These are phyloP conservation scores for Peromyscus californicus DNA, from an alignment of 2,113 vertebrate genomes.

Conservation along the genomic window DNA sequence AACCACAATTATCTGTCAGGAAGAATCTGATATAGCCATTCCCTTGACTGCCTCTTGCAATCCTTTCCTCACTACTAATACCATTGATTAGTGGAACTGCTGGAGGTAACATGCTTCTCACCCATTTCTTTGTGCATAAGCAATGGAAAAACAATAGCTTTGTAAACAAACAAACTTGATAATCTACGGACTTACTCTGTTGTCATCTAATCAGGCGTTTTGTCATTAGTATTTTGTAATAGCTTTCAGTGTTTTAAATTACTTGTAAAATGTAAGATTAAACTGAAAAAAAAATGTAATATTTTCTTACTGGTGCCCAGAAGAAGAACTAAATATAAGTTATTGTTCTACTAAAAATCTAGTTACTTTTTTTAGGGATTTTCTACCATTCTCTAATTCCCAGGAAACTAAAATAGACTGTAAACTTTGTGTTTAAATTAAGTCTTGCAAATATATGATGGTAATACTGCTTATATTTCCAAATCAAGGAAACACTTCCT, in stretches of 20 bases:
- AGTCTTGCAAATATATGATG: not conserved
- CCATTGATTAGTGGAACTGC: not conserved
- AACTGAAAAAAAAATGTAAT: not conserved
- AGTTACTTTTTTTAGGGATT: not conserved
- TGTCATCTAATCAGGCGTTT: not conserved
- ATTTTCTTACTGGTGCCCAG: not conserved
- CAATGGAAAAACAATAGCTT: not conserved
- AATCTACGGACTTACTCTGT: not conserved
- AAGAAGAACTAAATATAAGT: not conserved
- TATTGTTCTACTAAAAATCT: not conserved
- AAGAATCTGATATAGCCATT: slow-evolving; percentile 40
- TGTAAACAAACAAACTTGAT: not conserved
- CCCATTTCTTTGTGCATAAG: not conserved
- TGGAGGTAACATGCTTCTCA: not conserved
- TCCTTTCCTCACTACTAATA: not conserved
- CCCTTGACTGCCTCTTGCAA: not conserved
- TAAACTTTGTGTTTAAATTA: not conserved
- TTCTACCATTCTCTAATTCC: not conserved
- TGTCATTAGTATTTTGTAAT: not conserved
- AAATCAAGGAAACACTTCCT: not conserved
- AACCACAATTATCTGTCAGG: not conserved
- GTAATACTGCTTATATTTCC: not conserved
- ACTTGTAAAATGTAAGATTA: not conserved
- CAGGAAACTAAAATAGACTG: not conserved
- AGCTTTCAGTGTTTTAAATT: not conserved